phyloP scores from a whole-genome alignment of 2,797 vertebrate genomes.

The Balearica regulorum region DNA sequence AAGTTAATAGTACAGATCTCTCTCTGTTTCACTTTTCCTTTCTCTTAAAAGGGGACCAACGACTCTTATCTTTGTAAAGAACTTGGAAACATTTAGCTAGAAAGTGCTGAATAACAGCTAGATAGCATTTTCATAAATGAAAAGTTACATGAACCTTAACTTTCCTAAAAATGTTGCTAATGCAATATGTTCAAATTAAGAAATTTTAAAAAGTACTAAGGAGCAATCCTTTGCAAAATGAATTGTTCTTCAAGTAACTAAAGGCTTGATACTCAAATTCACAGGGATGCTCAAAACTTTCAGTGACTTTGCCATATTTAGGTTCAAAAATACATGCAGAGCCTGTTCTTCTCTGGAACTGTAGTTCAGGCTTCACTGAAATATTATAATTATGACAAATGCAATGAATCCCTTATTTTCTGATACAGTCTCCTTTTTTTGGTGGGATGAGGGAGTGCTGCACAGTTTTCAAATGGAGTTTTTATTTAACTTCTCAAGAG shows the following conservation, averaged over 20 bases:
- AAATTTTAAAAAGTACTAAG: background rate
- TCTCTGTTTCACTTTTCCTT: background rate
- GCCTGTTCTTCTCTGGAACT: background rate
- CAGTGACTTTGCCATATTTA: background rate
- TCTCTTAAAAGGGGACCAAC: background rate
- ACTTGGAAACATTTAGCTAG: background rate
- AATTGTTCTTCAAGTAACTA: background rate
- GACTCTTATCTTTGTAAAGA: background rate
- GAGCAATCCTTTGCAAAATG: background rate
- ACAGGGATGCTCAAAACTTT: background rate
- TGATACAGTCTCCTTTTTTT: background rate
- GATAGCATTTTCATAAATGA: background rate
- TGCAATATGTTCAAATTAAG: background rate
- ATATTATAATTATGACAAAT: background rate
- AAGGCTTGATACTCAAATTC: background rate
- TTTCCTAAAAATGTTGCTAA: background rate
- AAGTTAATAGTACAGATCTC: background rate
- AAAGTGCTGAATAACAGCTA: background rate
- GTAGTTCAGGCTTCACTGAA: background rate
- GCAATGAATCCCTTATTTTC: background rate
- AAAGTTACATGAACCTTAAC: background rate
- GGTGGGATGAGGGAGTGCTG: rapidly evolving
- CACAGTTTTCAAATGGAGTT: background rate
- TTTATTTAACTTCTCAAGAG: background rate
- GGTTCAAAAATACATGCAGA: background rate